These are phyloP conservation scores for Neuroscelio doddi DNA, from an alignment of 2,888 invertebrate genomes.

Conservation along the genomic window DNA sequence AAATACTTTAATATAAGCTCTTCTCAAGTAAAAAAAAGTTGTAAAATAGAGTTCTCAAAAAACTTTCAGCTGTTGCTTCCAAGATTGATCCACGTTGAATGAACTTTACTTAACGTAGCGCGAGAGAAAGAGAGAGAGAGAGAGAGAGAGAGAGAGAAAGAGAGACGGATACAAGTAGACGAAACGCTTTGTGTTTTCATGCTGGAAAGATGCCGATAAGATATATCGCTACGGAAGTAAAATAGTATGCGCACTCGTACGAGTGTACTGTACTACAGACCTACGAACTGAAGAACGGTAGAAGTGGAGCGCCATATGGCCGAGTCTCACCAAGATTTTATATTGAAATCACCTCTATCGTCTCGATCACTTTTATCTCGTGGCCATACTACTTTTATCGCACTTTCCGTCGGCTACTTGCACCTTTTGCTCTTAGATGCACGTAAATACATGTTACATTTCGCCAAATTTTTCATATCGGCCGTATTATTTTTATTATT, in stretches of 20 bases:
- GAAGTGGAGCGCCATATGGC: slow-evolving; percentile 52
- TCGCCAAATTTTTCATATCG: not conserved
- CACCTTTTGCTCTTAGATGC: slow-evolving; percentile 10
- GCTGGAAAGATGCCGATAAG: slow-evolving; percentile 50
- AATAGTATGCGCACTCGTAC: slow-evolving; percentile 48
- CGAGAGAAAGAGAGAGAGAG: not conserved
- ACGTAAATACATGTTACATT: slow-evolving; percentile 1
- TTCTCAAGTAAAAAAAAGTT: not conserved
- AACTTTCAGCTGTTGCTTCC: slow-evolving; percentile 2
- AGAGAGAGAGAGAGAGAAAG: not conserved
- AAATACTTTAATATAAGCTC: too few relatives aligned
- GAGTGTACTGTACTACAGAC: slow-evolving; percentile 48
- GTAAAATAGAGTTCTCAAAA: not conserved
- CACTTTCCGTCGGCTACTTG: slow-evolving; percentile 25
- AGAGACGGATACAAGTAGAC: slow-evolving; percentile 14
- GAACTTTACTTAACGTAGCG: not conserved
- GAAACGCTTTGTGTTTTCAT: slow-evolving; percentile 44
- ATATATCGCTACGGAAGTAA: slow-evolving; percentile 48
- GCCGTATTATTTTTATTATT: too few relatives aligned
- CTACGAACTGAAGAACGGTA: slow-evolving; percentile 43
- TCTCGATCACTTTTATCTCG: slow-evolving; percentile 56
- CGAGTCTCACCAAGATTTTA: slow-evolving; percentile 57
- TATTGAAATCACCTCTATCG: slow-evolving; percentile 55
- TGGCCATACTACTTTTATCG: slow-evolving; percentile 45
- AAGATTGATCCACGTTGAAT: slow-evolving; percentile 3